Evolutionary conservation across 1,140 invertebrate genomes (phyloP).

Genomic region (Platyscapa corneri): DNA sequence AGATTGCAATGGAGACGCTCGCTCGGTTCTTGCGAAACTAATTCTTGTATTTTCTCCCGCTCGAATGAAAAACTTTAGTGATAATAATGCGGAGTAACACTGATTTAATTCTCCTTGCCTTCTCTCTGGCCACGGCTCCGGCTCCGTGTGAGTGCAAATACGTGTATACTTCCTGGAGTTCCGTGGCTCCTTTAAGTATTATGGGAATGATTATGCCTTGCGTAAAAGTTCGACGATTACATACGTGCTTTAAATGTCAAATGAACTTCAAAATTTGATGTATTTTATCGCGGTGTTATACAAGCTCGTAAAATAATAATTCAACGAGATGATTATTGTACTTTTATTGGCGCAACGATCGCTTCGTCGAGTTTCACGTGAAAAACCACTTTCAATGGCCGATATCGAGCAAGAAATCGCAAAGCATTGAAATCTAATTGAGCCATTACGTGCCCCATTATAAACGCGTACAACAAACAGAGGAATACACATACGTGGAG

Average conservation of each 20-base stretch:
- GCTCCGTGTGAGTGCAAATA: too few relatives aligned
- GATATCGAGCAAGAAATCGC: slow-evolving; percentile 24
- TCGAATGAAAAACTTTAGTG: slow-evolving; percentile 20
- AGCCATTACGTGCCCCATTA: slow-evolving; percentile 38
- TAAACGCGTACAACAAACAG: background rate
- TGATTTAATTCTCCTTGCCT: background rate
- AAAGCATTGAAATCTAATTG: slow-evolving; percentile 45
- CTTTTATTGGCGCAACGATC: slow-evolving; percentile 26
- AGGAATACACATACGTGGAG: background rate
- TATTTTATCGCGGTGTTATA: background rate
- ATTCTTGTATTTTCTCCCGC: slow-evolving; percentile 18
- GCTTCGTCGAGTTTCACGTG: background rate
- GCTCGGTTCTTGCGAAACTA: slow-evolving; percentile 24
- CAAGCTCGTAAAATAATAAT: background rate
- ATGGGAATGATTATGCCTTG: background rate
- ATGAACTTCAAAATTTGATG: background rate
- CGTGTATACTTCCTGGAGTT: background rate
- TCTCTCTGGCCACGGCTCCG: background rate
- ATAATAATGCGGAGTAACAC: slow-evolving; percentile 46
- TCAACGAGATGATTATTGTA: slow-evolving; percentile 6
- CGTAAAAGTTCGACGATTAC: background rate
- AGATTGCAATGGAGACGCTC: slow-evolving; percentile 12
- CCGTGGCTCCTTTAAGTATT: background rate
- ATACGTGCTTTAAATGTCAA: background rate
- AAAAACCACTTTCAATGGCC: background rate